These are phyloP conservation scores for Peromyscus melanophrys DNA, from an alignment of 2,797 vertebrate genomes.

Conservation along the genomic window DNA sequence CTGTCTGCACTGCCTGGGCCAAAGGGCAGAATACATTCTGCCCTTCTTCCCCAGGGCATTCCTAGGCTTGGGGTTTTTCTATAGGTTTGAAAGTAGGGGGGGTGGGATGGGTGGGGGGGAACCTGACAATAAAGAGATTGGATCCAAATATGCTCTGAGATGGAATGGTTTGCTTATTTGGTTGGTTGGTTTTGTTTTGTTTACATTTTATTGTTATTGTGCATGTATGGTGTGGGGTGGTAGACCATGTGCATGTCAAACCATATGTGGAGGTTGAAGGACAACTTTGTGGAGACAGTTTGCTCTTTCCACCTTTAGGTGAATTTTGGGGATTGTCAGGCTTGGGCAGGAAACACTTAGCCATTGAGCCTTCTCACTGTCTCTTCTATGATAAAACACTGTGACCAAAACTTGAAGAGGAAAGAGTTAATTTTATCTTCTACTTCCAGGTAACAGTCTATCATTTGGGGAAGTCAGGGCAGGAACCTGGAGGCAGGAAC, in stretches of 20 bases:
- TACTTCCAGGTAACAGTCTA: not conserved
- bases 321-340: not conserved
- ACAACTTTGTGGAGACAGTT: not conserved
- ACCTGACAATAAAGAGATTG: slow-evolving; percentile 85
- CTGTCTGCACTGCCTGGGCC: slow-evolving; percentile 71
- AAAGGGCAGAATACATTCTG: slow-evolving; percentile 73
- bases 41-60: slow-evolving; percentile 74
- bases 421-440: not conserved
- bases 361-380: not conserved
- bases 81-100: slow-evolving; percentile 72
- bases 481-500: not conserved
- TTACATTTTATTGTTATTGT: not conserved
- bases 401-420: not conserved
- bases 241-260: not conserved
- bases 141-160: slow-evolving; percentile 77
- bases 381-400: not conserved
- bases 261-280: not conserved
- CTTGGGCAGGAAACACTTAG: not conserved
- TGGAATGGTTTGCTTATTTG: slow-evolving; percentile 64
- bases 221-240: not conserved
- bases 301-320: not conserved
- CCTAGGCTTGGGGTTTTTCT: slow-evolving; percentile 81
- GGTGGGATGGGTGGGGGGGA: slow-evolving; percentile 3
- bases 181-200: not conserved
- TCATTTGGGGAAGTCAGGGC: not conserved